phyloP scores from a whole-genome alignment of 92 coral and sea anemone species.

The Paragorgia papillata region DNA sequence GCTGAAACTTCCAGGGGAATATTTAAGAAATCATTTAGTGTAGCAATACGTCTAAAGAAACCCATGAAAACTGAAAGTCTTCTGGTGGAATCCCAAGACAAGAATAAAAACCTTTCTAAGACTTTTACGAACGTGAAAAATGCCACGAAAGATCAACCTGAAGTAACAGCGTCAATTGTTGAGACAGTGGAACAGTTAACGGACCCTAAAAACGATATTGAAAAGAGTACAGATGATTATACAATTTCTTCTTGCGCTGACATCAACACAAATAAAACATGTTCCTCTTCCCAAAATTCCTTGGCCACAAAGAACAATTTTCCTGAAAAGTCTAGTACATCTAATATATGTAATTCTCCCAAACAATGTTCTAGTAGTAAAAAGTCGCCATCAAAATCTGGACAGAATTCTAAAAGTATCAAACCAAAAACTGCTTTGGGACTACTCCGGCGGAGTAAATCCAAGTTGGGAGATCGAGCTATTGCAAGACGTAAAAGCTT shows the following conservation, averaged over 20 bases:
- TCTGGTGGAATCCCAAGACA: background rate
- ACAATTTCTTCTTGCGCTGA: background rate
- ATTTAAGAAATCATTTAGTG: background rate
- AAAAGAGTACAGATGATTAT: background rate
- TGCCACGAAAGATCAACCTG: background rate
- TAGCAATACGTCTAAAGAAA: too few species aligned
- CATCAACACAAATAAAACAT: background rate
- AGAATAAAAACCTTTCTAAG: background rate
- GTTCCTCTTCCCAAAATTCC: background rate
- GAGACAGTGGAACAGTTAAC: background rate
- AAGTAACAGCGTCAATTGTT: background rate
- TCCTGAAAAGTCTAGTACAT: background rate
- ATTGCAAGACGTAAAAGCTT: constrained; percentile 18
- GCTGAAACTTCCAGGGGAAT: background rate
- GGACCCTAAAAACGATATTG: background rate
- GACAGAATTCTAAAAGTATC: background rate
- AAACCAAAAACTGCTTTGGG: constrained; percentile 7
- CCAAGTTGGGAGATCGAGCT: constrained; percentile 10
- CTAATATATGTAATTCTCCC: background rate
- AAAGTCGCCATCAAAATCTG: background rate
- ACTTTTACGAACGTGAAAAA: background rate
- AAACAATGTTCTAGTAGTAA: background rate
- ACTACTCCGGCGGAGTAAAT: background rate
- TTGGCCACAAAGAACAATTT: background rate
- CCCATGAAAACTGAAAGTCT: too few species aligned